Conservation (phyloP, 2,113 vertebrate species). For the Sceloporus tristichus region DNA sequence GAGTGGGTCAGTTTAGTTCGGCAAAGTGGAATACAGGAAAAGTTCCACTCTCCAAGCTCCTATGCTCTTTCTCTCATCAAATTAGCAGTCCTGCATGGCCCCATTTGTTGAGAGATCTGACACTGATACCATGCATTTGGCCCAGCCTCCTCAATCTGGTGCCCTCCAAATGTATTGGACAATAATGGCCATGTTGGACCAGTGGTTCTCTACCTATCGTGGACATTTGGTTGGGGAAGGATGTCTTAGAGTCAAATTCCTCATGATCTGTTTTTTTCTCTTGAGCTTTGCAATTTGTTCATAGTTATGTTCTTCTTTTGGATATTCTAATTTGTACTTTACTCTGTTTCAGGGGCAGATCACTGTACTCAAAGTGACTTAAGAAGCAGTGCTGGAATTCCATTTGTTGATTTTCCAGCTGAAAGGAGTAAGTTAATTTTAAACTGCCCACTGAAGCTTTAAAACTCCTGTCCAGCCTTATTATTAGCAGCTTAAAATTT, state of each 20-base stretch:
- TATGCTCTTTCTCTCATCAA: neutral
- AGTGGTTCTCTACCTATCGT: neutral
- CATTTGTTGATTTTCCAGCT: conserved; percentile 80
- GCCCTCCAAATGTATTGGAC: neutral
- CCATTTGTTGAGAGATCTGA: neutral
- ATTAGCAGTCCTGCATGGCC: neutral
- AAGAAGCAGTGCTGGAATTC: conserved; percentile 71
- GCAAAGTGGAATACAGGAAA: neutral
- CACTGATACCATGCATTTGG: neutral
- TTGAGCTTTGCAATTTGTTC: neutral
- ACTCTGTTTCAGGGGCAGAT: conserved; percentile 2
- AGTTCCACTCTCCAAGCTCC: neutral
- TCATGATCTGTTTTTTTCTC: neutral
- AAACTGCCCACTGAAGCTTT: conserved; percentile 75
- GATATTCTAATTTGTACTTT: neutral
- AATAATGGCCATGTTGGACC: neutral
- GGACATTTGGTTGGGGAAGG: neutral
- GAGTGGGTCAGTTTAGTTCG: neutral
- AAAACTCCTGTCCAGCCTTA: conserved; percentile 77
- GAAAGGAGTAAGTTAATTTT: conserved; percentile 81
- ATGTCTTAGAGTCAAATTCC: neutral
- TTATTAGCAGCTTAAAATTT: conserved; percentile 76
- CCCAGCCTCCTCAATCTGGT: neutral
- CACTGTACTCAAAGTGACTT: conserved; percentile 52
- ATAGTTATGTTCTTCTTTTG: neutral